Conservation (phyloP, 2,113 vertebrate genomes). For the Anhinga anhinga region DNA sequence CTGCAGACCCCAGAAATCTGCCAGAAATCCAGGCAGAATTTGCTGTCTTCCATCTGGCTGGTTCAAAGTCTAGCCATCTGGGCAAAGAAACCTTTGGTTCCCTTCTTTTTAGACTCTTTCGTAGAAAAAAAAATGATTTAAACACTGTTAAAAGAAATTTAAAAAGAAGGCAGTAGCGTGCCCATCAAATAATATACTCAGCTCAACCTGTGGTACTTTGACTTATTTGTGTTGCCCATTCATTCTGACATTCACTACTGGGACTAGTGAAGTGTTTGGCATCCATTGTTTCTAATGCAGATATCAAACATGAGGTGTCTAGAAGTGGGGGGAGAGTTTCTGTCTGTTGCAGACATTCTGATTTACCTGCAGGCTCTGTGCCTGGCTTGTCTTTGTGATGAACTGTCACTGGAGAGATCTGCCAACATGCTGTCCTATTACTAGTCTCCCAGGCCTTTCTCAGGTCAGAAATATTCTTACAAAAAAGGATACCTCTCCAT, state of each 20-base stretch:
- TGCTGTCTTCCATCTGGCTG: conserved; percentile 12
- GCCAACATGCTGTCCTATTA: not conserved
- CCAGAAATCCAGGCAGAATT: conserved; percentile 8
- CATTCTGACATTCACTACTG: not conserved
- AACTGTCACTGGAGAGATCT: not conserved
- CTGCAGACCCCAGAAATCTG: not conserved
- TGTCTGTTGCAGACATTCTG: not conserved
- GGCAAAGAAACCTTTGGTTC: not conserved
- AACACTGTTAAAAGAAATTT: not conserved
- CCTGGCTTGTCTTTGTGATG: not conserved
- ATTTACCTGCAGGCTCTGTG: not conserved
- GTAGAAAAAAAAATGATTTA: not conserved
- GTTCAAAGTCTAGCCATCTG: conserved; percentile 27
- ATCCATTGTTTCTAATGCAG: not conserved
- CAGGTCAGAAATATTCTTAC: not conserved
- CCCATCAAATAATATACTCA: not conserved
- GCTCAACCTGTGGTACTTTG: not conserved
- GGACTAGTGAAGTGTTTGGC: not conserved
- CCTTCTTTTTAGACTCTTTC: not conserved
- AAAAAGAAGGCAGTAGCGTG: not conserved
- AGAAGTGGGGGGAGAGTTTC: not conserved
- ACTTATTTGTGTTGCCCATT: not conserved
- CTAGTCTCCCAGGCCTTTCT: not conserved
- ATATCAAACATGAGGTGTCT: not conserved
- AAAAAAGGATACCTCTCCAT: not conserved